These are phyloP conservation scores for Sebastes vulpes DNA, from an alignment of 2,797 vertebrate genomes.

Conservation along the genomic window DNA sequence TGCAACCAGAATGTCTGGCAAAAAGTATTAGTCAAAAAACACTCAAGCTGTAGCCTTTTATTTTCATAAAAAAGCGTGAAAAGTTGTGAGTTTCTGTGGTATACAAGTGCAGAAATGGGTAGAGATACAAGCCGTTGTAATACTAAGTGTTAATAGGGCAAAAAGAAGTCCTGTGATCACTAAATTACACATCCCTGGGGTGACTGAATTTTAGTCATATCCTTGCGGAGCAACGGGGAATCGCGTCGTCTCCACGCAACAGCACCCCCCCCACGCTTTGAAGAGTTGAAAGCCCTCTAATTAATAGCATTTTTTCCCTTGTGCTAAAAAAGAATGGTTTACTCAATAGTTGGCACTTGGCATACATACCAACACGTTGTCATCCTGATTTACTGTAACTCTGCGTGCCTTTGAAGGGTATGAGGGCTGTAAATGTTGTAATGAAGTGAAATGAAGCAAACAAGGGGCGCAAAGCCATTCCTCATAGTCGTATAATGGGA, in stretches of 20 bases:
- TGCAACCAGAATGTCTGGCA: neutral
- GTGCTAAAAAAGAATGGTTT: slow-evolving; percentile 79
- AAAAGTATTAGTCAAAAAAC: neutral
- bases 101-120: slow-evolving; percentile 1
- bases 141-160: slow-evolving; percentile 55
- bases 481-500: slow-evolving; percentile 35
- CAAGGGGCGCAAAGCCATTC: slow-evolving; percentile 50
- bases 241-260: slow-evolving; percentile 54
- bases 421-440: slow-evolving; percentile 75
- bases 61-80: neutral
- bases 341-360: slow-evolving; percentile 85
- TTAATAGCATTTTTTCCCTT: slow-evolving; percentile 82
- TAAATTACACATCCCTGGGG: slow-evolving; percentile 75
- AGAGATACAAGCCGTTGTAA: slow-evolving; percentile 19
- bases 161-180: slow-evolving; percentile 60
- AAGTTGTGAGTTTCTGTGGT: slow-evolving; percentile 2
- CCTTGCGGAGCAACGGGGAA: slow-evolving; percentile 81
- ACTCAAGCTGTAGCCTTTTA: neutral
- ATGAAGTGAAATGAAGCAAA: slow-evolving; percentile 76
- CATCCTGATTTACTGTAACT: slow-evolving; percentile 85
- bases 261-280: slow-evolving; percentile 77
- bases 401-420: slow-evolving; percentile 74
- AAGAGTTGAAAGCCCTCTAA: slow-evolving; percentile 86
- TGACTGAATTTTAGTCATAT: slow-evolving; percentile 82
- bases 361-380: slow-evolving; percentile 85